Percentiles rank a stretch among this genome's conserved stretches.
Evolutionary conservation across 1,140 invertebrate species (phyloP).

Genomic region (Zaprionus vittiger): DNA sequence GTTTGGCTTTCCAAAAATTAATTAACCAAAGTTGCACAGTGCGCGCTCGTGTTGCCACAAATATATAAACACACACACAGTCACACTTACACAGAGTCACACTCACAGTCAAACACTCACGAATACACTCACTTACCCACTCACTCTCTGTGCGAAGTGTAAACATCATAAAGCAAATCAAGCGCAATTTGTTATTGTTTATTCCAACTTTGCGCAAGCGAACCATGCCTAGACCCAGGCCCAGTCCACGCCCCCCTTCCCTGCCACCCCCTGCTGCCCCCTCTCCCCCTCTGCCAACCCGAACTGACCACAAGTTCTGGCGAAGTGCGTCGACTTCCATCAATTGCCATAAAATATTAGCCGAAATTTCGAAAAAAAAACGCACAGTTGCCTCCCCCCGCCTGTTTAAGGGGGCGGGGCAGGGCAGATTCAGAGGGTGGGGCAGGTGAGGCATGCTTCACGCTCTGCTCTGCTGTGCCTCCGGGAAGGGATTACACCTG

Average conservation of each 20-base stretch:
- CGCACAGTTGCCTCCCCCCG: constrained; percentile 50
- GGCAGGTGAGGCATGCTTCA: constrained; percentile 9
- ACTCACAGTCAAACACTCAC: constrained; percentile 9
- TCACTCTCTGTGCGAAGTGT: constrained; percentile 48
- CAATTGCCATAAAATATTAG: constrained; percentile 77
- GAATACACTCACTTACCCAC: constrained; percentile 13
- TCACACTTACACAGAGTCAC: constrained; percentile 7
- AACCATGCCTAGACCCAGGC: constrained; percentile 11
- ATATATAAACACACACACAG: constrained; percentile 19
- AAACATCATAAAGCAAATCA: constrained; percentile 80
- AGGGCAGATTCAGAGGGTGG: not conserved
- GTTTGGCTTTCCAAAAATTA: constrained; percentile 67
- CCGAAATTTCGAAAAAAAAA: constrained; percentile 50
- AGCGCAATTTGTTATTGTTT: constrained; percentile 81
- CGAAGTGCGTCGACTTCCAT: constrained; percentile 66
- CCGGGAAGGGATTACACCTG: constrained; percentile 71
- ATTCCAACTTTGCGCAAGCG: constrained; percentile 77
- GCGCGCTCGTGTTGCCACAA: constrained; percentile 3
- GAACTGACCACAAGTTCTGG: constrained; percentile 31
- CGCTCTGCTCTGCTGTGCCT: constrained; percentile 26
- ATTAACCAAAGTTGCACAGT: constrained; percentile 55
- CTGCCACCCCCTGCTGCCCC: not conserved
- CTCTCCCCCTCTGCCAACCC: not conserved
- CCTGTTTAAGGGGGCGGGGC: not conserved
- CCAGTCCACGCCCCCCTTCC: not conserved